Evolutionary conservation across 2,888 invertebrate genomes (phyloP).

Genomic region (Thyatira batis): DNA sequence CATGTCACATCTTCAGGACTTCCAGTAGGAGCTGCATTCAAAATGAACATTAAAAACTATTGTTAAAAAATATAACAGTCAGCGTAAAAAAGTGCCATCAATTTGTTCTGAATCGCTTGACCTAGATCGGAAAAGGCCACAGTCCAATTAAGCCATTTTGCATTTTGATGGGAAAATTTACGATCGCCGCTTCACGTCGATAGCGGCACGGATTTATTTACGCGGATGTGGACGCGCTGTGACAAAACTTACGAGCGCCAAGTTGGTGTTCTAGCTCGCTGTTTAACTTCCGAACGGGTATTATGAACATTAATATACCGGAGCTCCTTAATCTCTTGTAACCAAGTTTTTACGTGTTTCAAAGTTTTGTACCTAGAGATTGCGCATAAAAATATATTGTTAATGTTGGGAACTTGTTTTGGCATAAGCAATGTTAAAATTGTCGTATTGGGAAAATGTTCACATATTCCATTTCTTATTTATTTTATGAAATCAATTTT

Average conservation of each 20-base stretch:
- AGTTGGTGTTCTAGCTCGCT: conserved; percentile 25
- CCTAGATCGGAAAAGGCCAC: conserved; percentile 75
- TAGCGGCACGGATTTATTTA: conserved; percentile 64
- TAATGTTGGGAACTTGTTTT: background rate
- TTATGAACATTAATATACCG: conserved; percentile 9
- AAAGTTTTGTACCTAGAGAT: background rate
- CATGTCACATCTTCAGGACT: conserved; percentile 89
- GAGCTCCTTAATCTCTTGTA: background rate
- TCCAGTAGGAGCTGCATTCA: conserved; percentile 86
- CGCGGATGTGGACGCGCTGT: conserved; percentile 31
- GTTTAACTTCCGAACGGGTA: conserved; percentile 23
- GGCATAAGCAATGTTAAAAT: background rate
- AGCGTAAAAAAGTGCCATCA: conserved; percentile 69
- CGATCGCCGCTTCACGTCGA: conserved; percentile 67
- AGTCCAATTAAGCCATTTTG: conserved; percentile 81
- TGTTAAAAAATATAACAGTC: conserved; percentile 49
- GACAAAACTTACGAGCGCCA: conserved; percentile 45
- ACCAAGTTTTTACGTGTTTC: background rate
- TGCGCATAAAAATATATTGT: background rate
- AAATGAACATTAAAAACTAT: conserved; percentile 18
- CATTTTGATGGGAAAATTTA: conserved; percentile 81
- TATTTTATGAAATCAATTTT: no score
- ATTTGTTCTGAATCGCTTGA: conserved; percentile 75
- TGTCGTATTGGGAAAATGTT: background rate
- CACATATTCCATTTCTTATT: no score